A percentile compares a stretch with the other conserved stretches of the same genome.
Evolutionary conservation across 2,888 invertebrate genomes (phyloP).

Genomic region (Harpalus rubripes): DNA sequence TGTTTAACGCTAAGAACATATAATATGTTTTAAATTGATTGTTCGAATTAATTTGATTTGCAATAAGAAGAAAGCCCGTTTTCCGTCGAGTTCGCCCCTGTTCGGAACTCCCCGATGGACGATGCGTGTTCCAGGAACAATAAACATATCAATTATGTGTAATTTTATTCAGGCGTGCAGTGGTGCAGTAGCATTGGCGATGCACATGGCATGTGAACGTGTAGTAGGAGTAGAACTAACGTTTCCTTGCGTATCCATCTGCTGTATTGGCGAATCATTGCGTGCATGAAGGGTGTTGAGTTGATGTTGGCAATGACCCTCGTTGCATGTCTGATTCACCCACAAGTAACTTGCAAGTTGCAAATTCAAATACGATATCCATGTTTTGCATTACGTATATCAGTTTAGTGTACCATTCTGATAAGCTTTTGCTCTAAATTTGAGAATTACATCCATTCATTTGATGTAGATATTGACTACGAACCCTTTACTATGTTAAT

Average conservation of each 20-base stretch:
- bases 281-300: not conserved
- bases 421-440: too few species aligned
- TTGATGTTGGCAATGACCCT: conserved; percentile 51
- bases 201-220: not conserved
- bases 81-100: conserved; percentile 20
- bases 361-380: too few species aligned
- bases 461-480: too few species aligned
- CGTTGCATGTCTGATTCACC: not conserved
- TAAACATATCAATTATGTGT: conserved; percentile 72
- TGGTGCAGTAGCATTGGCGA: not conserved
- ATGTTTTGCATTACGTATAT: too few species aligned
- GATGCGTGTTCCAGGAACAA: conserved; percentile 69
- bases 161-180: conserved; percentile 67
- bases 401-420: too few species aligned
- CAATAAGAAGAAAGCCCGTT: not conserved
- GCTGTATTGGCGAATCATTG: too few species aligned
- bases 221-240: too few species aligned
- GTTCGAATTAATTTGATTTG: not conserved
- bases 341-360: not conserved
- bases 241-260: too few species aligned
- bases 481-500: too few species aligned
- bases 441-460: too few species aligned
- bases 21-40: too few species aligned
- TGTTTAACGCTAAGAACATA: too few species aligned
- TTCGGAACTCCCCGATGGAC: conserved; percentile 29